These are phyloP conservation scores for Leucophenga varia DNA, from an alignment of 1,140 invertebrate species.

Conservation along the genomic window DNA sequence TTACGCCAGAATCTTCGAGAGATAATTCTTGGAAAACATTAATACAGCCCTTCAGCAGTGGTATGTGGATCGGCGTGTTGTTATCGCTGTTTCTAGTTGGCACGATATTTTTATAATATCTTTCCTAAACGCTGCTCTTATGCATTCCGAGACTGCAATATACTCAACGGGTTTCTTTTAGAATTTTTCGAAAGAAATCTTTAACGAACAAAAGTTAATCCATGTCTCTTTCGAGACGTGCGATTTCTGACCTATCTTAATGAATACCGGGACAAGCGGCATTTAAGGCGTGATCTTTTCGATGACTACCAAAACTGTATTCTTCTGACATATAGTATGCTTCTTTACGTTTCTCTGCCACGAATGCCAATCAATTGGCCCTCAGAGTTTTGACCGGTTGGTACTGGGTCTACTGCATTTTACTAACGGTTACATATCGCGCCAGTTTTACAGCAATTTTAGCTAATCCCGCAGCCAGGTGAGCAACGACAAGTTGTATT, in stretches of 20 bases:
- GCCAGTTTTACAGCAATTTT: conserved; percentile 81
- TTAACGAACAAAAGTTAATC: not conserved
- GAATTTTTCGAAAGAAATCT: no score
- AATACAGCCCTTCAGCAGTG: conserved; percentile 69
- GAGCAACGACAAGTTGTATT: conserved; percentile 16
- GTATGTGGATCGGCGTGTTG: conserved; percentile 48
- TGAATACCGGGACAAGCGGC: not conserved
- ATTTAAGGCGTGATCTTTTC: conserved; percentile 61
- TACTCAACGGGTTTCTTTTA: no score
- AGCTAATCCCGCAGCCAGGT: conserved; percentile 72
- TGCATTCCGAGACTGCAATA: no score
- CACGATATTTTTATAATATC: conserved; percentile 42
- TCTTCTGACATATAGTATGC: conserved; percentile 77
- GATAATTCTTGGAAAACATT: conserved; percentile 82
- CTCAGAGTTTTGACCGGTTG: conserved; percentile 76
- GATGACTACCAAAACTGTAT: conserved; percentile 70
- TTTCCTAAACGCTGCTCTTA: conserved; percentile 31
- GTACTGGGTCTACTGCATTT: conserved; percentile 82
- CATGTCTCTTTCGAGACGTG: conserved; percentile 13
- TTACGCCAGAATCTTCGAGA: conserved; percentile 75
- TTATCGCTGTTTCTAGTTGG: conserved; percentile 46
- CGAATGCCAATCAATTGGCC: conserved; percentile 75
- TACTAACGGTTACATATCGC: conserved; percentile 74
- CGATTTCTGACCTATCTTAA: conserved; percentile 33
- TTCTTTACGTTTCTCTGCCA: conserved; percentile 74